Evolutionary conservation across 2,888 invertebrate species (phyloP).

Genomic region (Drosophila monieri): DNA sequence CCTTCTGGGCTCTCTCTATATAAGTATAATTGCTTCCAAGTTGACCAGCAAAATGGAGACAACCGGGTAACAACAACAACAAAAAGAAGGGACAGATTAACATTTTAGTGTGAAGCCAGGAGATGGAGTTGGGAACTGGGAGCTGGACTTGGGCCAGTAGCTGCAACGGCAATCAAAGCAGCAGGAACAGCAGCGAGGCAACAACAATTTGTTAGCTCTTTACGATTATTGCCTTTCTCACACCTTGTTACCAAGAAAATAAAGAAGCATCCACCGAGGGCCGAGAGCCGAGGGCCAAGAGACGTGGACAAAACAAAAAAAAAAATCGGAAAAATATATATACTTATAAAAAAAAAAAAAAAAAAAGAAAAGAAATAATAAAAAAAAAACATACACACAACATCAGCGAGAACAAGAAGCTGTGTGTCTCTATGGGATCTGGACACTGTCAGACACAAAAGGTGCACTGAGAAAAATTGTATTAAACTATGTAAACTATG

Average conservation of each 20-base stretch:
- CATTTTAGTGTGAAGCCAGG: conserved; percentile 70
- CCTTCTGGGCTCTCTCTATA: conserved; percentile 11
- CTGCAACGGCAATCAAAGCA: conserved; percentile 28
- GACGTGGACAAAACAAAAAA: conserved; percentile 63
- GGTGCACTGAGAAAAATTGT: conserved; percentile 1
- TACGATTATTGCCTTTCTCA: conserved; percentile 82
- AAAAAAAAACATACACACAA: conserved; percentile 22
- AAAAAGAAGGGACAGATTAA: conserved; percentile 69
- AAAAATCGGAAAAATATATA: conserved; percentile 25
- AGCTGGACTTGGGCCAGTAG: not conserved
- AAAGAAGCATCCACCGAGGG: conserved; percentile 60
- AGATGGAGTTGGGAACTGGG: not conserved
- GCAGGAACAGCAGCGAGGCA: conserved; percentile 35
- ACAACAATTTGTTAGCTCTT: conserved; percentile 80
- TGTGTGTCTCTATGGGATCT: conserved; percentile 17
- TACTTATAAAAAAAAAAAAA: conserved; percentile 5
- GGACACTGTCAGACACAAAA: conserved; percentile 31
- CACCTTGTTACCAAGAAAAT: conserved; percentile 81
- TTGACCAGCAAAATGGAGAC: conserved; percentile 16
- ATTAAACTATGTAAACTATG: too few relatives aligned
- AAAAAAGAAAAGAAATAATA: conserved; percentile 4
- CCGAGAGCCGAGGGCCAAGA: conserved; percentile 70
- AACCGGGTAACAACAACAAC: conserved; percentile 12
- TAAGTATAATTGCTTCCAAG: conserved; percentile 49
- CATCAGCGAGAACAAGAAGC: conserved; percentile 41